A percentile compares a stretch with the other conserved stretches of the same genome.
These are phyloP conservation scores for Drosophila murphyi DNA, from an alignment of 1,140 invertebrate species.

Conservation along the genomic window DNA sequence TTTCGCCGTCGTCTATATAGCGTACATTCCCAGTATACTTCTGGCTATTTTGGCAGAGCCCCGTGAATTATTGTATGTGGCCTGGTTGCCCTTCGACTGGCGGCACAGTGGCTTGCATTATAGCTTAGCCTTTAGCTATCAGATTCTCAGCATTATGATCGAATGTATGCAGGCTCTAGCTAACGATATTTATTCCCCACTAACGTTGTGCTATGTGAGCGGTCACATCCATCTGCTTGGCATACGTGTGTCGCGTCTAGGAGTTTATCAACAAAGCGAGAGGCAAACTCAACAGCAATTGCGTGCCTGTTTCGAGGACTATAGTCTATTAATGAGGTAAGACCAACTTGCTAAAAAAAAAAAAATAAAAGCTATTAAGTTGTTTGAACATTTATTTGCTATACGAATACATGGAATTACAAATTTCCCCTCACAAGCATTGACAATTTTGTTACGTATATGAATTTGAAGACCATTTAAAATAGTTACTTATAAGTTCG, in stretches of 20 bases:
- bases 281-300: slow-evolving; percentile 17
- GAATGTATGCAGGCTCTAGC: slow-evolving; percentile 41
- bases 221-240: slow-evolving; percentile 54
- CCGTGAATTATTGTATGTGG: slow-evolving; percentile 38
- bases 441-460: too few relatives aligned
- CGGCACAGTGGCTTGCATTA: background rate
- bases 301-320: slow-evolving; percentile 37
- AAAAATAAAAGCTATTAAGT: too few relatives aligned
- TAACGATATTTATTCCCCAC: slow-evolving; percentile 47
- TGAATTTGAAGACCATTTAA: too few relatives aligned
- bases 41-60: background rate
- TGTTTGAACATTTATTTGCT: too few relatives aligned
- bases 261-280: background rate
- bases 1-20: slow-evolving; percentile 34
- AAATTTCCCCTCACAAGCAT: too few relatives aligned
- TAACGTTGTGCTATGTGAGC: slow-evolving; percentile 50
- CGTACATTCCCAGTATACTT: slow-evolving; percentile 5
- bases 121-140: slow-evolving; percentile 38
- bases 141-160: slow-evolving; percentile 12
- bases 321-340: slow-evolving; percentile 55
- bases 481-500: too few relatives aligned
- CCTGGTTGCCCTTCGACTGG: slow-evolving; percentile 58
- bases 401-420: too few relatives aligned
- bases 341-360: background rate
- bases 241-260: slow-evolving; percentile 44